These are phyloP conservation scores for Chalcosyrphus nemorum DNA, from an alignment of 2,888 invertebrate species.

Conservation along the genomic window DNA sequence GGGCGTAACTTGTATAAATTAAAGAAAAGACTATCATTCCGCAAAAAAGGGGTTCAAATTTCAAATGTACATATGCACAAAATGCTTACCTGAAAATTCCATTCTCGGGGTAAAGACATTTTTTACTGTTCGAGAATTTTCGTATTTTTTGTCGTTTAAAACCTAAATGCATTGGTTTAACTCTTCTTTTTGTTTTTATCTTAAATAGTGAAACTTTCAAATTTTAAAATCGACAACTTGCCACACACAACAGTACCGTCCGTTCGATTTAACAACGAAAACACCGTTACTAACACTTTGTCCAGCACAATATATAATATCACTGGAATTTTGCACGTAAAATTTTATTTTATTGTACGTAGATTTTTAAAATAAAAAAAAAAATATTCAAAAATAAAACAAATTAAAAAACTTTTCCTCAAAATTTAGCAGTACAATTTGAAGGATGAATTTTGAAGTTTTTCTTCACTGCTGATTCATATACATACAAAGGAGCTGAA, in stretches of 20 bases:
- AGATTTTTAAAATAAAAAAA: conserved; percentile 7
- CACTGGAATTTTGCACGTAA: not conserved
- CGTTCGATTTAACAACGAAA: conserved; percentile 29
- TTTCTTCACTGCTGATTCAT: conserved; percentile 26
- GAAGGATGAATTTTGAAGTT: not conserved
- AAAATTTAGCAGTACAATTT: not conserved
- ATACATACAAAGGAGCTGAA: conserved; percentile 2
- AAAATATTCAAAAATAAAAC: not conserved
- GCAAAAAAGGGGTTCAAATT: too few species aligned
- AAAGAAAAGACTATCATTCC: too few species aligned
- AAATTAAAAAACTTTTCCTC: not conserved
- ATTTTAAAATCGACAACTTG: conserved; percentile 37
- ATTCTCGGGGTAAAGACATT: conserved; percentile 82
- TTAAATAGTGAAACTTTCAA: conserved; percentile 66
- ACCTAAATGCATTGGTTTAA: conserved; percentile 83
- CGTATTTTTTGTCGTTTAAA: conserved; percentile 83
- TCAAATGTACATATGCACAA: too few species aligned
- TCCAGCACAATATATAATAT: not conserved
- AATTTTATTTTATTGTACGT: too few species aligned
- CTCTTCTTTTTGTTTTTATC: conserved; percentile 77
- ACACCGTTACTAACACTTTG: conserved; percentile 14
- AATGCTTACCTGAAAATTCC: conserved; percentile 81
- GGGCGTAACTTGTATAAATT: too few species aligned
- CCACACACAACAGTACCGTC: conserved; percentile 53
- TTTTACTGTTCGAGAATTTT: conserved; percentile 81